phyloP scores from a whole-genome alignment of 2,888 invertebrate genomes.

The Torymus auratus region DNA sequence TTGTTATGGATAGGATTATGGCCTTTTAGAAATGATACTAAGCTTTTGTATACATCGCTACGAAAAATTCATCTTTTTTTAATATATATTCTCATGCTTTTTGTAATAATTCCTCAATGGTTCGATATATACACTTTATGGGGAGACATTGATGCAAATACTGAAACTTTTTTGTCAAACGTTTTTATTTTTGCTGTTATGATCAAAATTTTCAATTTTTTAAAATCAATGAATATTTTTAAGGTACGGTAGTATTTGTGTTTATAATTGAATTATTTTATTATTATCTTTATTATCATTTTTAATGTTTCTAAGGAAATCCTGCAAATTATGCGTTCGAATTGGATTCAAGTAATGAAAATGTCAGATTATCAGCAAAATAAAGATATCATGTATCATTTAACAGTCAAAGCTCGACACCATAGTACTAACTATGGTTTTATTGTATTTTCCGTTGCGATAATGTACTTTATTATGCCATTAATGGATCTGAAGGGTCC shows the following conservation, averaged over 20 bases:
- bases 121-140: conserved; percentile 26
- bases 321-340: conserved; percentile 26
- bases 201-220: background rate
- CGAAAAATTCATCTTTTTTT: background rate
- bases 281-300: background rate
- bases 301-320: conserved; percentile 11
- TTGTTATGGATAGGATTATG: conserved; percentile 3
- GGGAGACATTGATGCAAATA: conserved; percentile 31
- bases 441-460: conserved; percentile 12
- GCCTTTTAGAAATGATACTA: background rate
- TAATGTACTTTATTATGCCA: conserved; percentile 41
- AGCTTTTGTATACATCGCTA: background rate
- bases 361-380: background rate
- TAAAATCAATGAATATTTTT: background rate
- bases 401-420: background rate
- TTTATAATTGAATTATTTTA: background rate
- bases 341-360: conserved; percentile 43
- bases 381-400: conserved; percentile 10
- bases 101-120: conserved; percentile 6
- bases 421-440: conserved; percentile 33
- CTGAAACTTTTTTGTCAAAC: conserved; percentile 14
- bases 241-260: background rate
- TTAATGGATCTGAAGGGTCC: background rate
- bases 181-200: conserved; percentile 5
- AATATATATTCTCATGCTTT: background rate